A percentile compares a stretch with the other conserved stretches of the same genome.
Evolutionary conservation across 2,888 invertebrate species (phyloP).

Genomic region (Drosophila testacea): DNA sequence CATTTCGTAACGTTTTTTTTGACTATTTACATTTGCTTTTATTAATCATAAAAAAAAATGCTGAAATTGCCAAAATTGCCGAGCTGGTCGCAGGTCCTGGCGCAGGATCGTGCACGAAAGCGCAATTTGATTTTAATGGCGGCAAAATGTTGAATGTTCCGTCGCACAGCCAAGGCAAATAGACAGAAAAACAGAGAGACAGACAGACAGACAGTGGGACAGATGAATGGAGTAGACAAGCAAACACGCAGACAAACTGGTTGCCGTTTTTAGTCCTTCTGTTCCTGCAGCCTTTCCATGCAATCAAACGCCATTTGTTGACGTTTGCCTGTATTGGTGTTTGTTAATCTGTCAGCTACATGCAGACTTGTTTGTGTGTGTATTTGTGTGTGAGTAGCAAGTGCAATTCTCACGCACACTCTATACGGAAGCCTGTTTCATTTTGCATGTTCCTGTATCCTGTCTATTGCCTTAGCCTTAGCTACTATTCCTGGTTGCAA

Average conservation of each 20-base stretch:
- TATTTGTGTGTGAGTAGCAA: constrained; percentile 32
- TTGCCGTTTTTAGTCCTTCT: constrained; percentile 21
- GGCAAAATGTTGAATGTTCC: constrained; percentile 75
- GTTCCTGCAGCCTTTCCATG: constrained; percentile 50
- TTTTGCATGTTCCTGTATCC: constrained; percentile 30
- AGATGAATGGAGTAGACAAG: constrained; percentile 9
- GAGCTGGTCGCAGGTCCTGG: constrained; percentile 5
- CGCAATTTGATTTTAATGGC: constrained; percentile 81
- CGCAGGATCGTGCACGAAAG: constrained; percentile 65
- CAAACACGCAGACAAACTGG: constrained; percentile 44
- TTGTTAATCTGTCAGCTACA: constrained; percentile 53
- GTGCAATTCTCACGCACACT: constrained; percentile 33
- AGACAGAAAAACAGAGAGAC: constrained; percentile 10
- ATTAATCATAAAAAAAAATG: constrained; percentile 76
- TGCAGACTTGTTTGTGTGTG: constrained; percentile 12
- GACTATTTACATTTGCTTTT: constrained; percentile 77
- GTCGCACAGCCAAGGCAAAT: constrained; percentile 49
- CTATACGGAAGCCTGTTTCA: constrained; percentile 21
- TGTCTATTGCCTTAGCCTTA: constrained; percentile 37
- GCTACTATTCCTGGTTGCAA: constrained; percentile 24
- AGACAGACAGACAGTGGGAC: constrained; percentile 13
- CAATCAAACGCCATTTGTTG: constrained; percentile 77
- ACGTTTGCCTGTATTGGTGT: constrained; percentile 55
- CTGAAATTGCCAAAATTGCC: constrained; percentile 68
- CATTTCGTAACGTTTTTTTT: constrained; percentile 51